These are phyloP conservation scores for Aphidius gifuensis DNA, from an alignment of 1,140 invertebrate species.

Conservation along the genomic window DNA sequence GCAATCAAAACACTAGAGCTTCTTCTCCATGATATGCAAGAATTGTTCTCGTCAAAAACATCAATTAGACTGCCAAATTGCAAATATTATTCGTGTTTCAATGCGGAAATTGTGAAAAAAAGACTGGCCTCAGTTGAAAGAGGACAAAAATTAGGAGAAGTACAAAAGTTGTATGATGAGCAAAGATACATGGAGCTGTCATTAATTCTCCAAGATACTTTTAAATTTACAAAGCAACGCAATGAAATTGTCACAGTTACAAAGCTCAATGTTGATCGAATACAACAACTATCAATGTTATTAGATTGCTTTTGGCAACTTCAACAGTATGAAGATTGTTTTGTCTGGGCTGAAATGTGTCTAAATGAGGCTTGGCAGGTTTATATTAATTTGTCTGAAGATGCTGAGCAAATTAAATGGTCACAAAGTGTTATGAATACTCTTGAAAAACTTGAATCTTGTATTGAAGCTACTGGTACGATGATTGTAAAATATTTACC, in stretches of 20 bases:
- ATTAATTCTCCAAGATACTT: constrained; percentile 64
- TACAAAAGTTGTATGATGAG: constrained; percentile 61
- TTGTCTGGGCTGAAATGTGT: constrained; percentile 72
- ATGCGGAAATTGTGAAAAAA: constrained; percentile 45
- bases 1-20: constrained; percentile 53
- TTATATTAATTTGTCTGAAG: constrained; percentile 55
- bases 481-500: constrained; percentile 57
- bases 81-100: constrained; percentile 54
- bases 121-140: constrained; percentile 56
- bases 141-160: constrained; percentile 56
- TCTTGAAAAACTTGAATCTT: constrained; percentile 65
- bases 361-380: constrained; percentile 63
- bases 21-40: constrained; percentile 45
- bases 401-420: constrained; percentile 62
- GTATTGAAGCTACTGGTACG: constrained; percentile 60
- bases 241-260: constrained; percentile 36
- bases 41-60: constrained; percentile 37
- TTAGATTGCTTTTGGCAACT: constrained; percentile 70
- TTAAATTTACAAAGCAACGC: constrained; percentile 53
- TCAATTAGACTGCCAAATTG: constrained; percentile 55
- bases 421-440: constrained; percentile 64
- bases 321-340: constrained; percentile 61
- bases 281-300: constrained; percentile 62
- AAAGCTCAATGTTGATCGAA: constrained; percentile 52
- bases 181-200: constrained; percentile 65